Evolutionary conservation across 2,888 invertebrate genomes (phyloP), one percentile per base, ranked within the genome.

Genomic region (Drosophila paucipuncta): DNA sequence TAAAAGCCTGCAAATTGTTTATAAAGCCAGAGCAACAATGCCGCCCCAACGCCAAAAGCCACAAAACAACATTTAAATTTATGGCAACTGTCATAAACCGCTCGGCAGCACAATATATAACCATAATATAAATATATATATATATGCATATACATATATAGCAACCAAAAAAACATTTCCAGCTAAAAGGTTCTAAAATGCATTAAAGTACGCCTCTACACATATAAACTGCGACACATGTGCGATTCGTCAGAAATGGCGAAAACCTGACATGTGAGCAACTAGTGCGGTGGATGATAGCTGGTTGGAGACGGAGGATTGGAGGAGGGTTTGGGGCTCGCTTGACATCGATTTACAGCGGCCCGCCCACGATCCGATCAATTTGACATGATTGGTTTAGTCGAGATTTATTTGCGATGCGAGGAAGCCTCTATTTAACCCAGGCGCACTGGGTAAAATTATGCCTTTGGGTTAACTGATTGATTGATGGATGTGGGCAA

Each of bases 1-100:
- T 85, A 90, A 85, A 83, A 66, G 66, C 59, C 80, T 57, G 73
- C 73, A 88, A 85, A 90, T 90, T 85, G 83, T 88, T 90, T 90
- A 73, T 80, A 77, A 76, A 90, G 71, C 82, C 73, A 73, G 68
- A 64, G 11, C 18, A 18, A n/a, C 31, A 52, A 18, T 30, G 25
- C 3, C 33, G 10, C 31, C 31, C 9, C 31, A 31, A 31, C 9
- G 30, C 25, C 35, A 35, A 55, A 65, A 37, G 18, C 49, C 53
- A 61, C 33, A 59, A 43, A n/a, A 52, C 13, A 28, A 18, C 9
- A 85, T 78, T 69, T 59, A 73, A 89, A 89, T 86, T 90, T 90
- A 90, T 90, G 89, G 73, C 82, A 59, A 70, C 63, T 70, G 69
- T 71, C 70, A 83, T 86, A 86, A 90, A 86, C 89, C 39, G 64